Conservation (phyloP, 2,113 vertebrate genomes). For the Chionis minor region DNA sequence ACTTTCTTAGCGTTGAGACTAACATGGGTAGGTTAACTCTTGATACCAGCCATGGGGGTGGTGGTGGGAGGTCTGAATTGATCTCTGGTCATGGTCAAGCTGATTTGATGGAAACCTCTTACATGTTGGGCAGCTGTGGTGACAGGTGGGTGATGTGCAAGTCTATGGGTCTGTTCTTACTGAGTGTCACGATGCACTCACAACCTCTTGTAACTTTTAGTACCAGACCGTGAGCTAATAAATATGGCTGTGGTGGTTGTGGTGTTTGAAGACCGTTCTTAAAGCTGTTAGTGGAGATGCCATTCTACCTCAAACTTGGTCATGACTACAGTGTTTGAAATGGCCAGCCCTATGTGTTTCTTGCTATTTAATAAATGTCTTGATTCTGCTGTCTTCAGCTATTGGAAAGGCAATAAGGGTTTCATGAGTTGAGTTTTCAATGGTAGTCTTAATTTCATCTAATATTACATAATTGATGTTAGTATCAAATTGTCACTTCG, state of each 20-base stretch:
- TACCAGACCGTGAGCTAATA: not conserved
- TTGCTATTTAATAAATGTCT: not conserved
- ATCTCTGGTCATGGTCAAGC: not conserved
- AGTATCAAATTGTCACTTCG: constrained; percentile 33
- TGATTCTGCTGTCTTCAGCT: not conserved
- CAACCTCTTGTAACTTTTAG: not conserved
- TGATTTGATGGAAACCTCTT: not conserved
- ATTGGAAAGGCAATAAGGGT: not conserved
- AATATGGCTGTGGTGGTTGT: not conserved
- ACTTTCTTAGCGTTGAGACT: accelerated
- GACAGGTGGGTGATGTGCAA: not conserved
- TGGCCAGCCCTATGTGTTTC: not conserved
- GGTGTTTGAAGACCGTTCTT: not conserved
- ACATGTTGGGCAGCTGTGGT: not conserved
- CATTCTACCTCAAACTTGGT: not conserved
- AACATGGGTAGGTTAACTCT: not conserved
- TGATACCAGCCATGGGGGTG: accelerated
- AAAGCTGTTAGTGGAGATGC: not conserved
- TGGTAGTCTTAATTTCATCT: constrained; percentile 16
- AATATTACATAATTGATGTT: not conserved
- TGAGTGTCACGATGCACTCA: not conserved
- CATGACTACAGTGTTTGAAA: not conserved
- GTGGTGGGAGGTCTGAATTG: not conserved
- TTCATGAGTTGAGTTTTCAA: constrained; percentile 11
- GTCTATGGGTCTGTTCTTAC: not conserved